Evolutionary conservation across 2,797 vertebrate genomes (phyloP).

Genomic region (Scleropages formosus): DNA sequence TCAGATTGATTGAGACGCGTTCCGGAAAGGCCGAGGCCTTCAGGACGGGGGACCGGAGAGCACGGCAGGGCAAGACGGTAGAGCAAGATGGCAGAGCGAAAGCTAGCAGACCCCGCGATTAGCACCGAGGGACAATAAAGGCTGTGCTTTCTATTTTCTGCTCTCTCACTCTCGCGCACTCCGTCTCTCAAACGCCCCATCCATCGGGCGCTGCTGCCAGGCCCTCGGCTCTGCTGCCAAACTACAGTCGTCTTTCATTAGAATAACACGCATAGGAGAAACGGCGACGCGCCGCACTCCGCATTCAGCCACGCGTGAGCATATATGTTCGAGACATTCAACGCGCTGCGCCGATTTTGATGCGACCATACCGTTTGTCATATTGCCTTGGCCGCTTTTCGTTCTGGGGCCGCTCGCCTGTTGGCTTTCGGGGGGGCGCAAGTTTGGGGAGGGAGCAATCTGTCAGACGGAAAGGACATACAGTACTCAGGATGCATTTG

Average conservation of each 20-base stretch:
- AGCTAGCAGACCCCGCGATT: background rate
- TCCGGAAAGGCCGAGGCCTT: background rate
- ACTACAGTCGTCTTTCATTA: conserved; percentile 8
- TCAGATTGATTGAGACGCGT: background rate
- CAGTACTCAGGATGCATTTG: background rate
- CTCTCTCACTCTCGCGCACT: background rate
- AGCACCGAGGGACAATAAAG: background rate
- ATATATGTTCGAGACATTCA: background rate
- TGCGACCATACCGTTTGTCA: conserved; percentile 1
- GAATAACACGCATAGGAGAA: conserved; percentile 1
- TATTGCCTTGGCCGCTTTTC: background rate
- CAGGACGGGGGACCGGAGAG: background rate
- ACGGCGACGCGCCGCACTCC: background rate
- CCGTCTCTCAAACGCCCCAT: background rate
- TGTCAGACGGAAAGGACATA: conserved; percentile 4
- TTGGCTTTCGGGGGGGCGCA: background rate
- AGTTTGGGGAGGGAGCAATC: background rate
- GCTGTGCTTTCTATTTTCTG: background rate
- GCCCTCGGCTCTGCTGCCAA: background rate
- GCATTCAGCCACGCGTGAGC: background rate
- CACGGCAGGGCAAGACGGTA: too few species aligned
- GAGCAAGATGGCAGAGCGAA: background rate
- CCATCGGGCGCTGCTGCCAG: background rate
- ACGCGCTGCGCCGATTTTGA: background rate
- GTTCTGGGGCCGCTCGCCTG: background rate